These are phyloP conservation scores for Polymixis lichenea DNA, from an alignment of 2,888 invertebrate species.

Conservation along the genomic window DNA sequence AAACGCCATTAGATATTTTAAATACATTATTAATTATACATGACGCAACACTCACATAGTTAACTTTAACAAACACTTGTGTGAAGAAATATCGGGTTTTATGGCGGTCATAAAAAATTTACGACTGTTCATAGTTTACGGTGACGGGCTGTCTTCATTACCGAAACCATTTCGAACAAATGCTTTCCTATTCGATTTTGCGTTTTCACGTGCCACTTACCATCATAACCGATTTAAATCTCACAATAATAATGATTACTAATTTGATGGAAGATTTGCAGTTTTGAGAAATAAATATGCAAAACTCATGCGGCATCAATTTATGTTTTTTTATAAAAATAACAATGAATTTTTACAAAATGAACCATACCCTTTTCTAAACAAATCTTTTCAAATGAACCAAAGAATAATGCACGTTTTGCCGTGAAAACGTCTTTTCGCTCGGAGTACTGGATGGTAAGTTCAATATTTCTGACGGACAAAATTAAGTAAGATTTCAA, in stretches of 20 bases:
- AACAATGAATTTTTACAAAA: background rate
- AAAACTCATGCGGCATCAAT: background rate
- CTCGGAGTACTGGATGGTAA: no score
- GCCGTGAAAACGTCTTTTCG: no score
- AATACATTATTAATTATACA: slow-evolving; percentile 58
- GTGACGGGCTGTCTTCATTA: slow-evolving; percentile 69
- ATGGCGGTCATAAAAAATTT: slow-evolving; percentile 77
- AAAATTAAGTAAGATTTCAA: no score
- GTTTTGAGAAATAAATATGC: background rate
- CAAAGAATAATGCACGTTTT: background rate
- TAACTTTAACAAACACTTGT: slow-evolving; percentile 74
- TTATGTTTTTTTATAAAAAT: background rate
- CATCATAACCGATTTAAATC: background rate
- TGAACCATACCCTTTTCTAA: background rate
- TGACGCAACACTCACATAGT: slow-evolving; percentile 70
- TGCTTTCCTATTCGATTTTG: slow-evolving; percentile 31
- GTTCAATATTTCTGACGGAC: no score
- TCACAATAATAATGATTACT: background rate
- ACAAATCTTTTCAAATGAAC: background rate
- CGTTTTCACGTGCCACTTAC: background rate
- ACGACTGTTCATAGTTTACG: slow-evolving; percentile 72
- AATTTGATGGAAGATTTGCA: background rate
- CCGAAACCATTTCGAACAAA: slow-evolving; percentile 42
- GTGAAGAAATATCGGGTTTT: slow-evolving; percentile 71
- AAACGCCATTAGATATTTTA: slow-evolving; percentile 20